Evolutionary conservation across 2,113 vertebrate genomes (phyloP).

Genomic region (Etia nguti): DNA sequence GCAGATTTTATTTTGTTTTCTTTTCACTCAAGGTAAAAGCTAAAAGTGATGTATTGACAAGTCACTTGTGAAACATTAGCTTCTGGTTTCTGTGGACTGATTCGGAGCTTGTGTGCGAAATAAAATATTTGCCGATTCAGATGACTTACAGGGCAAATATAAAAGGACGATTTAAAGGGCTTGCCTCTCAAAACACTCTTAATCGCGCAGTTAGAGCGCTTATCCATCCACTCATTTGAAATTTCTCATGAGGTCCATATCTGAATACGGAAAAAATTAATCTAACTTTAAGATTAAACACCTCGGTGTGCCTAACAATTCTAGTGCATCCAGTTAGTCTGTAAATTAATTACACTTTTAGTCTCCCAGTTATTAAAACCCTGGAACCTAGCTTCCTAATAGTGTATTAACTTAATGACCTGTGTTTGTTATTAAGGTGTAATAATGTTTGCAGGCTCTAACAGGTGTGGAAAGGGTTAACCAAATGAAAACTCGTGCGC

Average conservation of each 20-base stretch:
- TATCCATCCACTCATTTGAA: neutral
- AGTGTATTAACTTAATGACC: constrained; percentile 20
- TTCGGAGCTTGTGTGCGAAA: neutral
- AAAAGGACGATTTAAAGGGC: neutral
- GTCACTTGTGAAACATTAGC: neutral
- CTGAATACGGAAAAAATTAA: constrained; percentile 5
- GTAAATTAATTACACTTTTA: constrained; percentile 27
- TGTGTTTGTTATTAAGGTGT: constrained; percentile 14
- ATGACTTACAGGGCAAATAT: neutral
- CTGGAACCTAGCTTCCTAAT: constrained; percentile 6
- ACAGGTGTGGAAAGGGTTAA: constrained; percentile 32
- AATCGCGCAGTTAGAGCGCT: neutral
- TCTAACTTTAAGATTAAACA: constrained; percentile 22
- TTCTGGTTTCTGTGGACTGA: neutral
- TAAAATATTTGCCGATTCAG: neutral
- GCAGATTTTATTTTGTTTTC: neutral
- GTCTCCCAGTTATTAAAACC: constrained; percentile 29
- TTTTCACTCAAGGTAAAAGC: neutral
- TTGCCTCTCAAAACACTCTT: neutral
- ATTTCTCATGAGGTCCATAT: constrained; percentile 23
- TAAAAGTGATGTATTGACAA: neutral
- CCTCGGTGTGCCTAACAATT: neutral
- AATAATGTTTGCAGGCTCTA: neutral
- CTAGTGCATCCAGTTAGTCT: neutral
- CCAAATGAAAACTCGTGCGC: neutral